Evolutionary conservation across 37 sponge, comb jelly and placozoan genomes (phyloP).

Genomic region (Mnemiopsis leidyi): DNA sequence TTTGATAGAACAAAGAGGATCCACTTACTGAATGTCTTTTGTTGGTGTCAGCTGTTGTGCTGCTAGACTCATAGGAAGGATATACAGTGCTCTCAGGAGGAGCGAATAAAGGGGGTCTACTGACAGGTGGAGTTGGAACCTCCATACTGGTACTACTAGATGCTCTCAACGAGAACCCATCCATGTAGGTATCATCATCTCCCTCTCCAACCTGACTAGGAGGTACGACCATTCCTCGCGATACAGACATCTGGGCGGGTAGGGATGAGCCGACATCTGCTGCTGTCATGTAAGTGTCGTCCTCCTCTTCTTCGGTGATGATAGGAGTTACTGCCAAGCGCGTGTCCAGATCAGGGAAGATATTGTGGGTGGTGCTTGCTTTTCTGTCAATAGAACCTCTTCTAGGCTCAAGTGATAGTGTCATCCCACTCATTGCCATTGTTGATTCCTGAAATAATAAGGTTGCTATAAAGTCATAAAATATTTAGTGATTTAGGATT

Average conservation of each 20-base stretch:
- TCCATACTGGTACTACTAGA: neutral
- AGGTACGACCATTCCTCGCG: neutral
- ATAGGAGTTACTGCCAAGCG: neutral
- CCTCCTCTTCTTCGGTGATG: neutral
- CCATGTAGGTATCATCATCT: conserved; percentile 16
- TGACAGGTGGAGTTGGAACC: neutral
- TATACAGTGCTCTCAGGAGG: neutral
- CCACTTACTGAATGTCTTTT: no score
- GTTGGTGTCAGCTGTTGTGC: no score
- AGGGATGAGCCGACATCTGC: neutral
- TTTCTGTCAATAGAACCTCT: neutral
- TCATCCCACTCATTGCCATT: neutral
- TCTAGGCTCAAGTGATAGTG: neutral
- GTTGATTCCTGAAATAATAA: neutral
- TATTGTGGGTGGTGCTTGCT: neutral
- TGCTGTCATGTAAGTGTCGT: neutral
- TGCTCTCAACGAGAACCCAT: neutral
- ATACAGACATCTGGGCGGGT: neutral
- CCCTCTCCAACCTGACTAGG: neutral
- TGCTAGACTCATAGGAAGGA: neutral
- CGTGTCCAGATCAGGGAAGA: neutral
- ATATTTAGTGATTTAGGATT: no score
- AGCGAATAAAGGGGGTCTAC: neutral
- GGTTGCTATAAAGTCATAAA: no score
- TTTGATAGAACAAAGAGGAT: neutral